These are phyloP conservation scores for Spisula subtruncata DNA, from an alignment of 2,888 invertebrate genomes.

Conservation along the genomic window DNA sequence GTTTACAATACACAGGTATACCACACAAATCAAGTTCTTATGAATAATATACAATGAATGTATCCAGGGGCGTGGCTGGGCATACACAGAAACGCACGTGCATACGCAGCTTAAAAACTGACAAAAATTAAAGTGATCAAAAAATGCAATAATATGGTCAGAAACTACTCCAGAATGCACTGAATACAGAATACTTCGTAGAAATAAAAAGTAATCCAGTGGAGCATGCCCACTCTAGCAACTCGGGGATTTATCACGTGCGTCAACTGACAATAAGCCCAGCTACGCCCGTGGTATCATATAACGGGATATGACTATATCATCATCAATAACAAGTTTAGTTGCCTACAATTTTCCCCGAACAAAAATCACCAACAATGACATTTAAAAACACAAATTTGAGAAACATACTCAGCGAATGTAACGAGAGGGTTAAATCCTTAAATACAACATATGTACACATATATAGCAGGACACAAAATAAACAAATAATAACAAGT, in stretches of 20 bases:
- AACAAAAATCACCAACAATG: conserved; percentile 13
- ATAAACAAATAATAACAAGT: neutral
- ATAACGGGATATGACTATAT: conserved; percentile 21
- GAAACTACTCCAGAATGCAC: too few species aligned
- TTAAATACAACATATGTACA: conserved; percentile 21
- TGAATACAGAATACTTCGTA: too few species aligned
- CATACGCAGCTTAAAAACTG: too few species aligned
- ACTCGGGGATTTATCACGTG: too few species aligned
- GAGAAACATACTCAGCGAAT: neutral
- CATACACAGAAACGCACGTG: too few species aligned
- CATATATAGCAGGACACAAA: neutral
- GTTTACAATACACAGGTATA: conserved; percentile 58
- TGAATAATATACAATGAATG: conserved; percentile 7
- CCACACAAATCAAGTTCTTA: conserved; percentile 16
- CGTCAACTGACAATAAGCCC: too few species aligned
- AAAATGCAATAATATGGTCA: too few species aligned
- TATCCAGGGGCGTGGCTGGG: too few species aligned
- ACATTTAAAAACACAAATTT: neutral
- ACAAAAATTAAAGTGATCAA: too few species aligned
- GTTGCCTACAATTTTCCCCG: conserved; percentile 12
- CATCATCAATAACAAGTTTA: conserved; percentile 7
- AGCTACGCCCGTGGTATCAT: too few species aligned
- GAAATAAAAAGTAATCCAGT: too few species aligned
- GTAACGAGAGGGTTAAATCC: neutral
- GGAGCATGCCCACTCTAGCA: too few species aligned